Base-by-base conservation (phyloP, 2,888 invertebrate genomes). In the Tethea ocularis region DNA sequence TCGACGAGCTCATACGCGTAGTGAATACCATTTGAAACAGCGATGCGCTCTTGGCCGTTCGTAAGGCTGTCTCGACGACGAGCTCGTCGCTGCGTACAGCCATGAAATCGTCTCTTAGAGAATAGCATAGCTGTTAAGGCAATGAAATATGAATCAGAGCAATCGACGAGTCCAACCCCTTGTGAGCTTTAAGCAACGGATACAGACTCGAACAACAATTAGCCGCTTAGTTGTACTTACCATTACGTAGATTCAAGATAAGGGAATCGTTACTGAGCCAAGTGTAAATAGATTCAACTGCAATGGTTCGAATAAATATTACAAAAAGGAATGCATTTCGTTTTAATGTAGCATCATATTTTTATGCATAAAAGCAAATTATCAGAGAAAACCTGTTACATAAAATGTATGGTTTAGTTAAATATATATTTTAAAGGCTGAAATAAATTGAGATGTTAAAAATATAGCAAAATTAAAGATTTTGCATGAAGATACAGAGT, bases 221-320 rank as follows among this genome's bases (percentile, higher is more conserved):
- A 88, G 80, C 78, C 64, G 73, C 77, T 79, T 82, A 81, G 77
- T 79, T 77, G 84, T 84, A 82, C 81, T 88, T 80, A 85, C 83
- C 86, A 88, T 88, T 88, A 87, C 87, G 83, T 85, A 87, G 91
- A 91, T 91, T 65, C 60, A n/a, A 82, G 91, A 91, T 91, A 90
- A 80, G 74, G 60, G 61, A 67, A 67, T 71, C 56, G 71, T 71
- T 69, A 68, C 67, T 63, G 69, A 66, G 61, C 63, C 55, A 59
- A 61, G 68, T 64, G 67, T 63, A 67, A 71, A 69, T 65, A 66
- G 60, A 63, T 61, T 66, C 66, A 62, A 63, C 67, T 62, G 66
- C 58, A 59, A 65, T 46, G 52, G 17, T 58, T 52, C 17, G 51
- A 56, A 53, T 57, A 57, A 55, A 59, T 61, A 56, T 61, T 52